phyloP scores from a whole-genome alignment of 53 echinoderm and acorn worm species.

The Holothuria scabra region DNA sequence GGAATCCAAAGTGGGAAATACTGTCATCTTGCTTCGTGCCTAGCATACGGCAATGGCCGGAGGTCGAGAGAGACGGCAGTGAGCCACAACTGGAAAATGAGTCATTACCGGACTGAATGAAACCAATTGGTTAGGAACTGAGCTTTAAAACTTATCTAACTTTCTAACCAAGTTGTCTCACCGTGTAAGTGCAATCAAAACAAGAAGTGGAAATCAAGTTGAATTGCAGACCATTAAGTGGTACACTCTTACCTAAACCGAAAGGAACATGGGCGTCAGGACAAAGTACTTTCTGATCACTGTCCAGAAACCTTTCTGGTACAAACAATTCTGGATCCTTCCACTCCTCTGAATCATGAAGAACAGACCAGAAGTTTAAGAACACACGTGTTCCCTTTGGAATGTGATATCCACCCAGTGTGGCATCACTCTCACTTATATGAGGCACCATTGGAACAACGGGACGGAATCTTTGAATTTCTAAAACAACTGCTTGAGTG shows the following conservation, averaged over 20 bases:
- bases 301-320: slow-evolving; percentile 62
- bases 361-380: slow-evolving; percentile 59
- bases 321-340: slow-evolving; percentile 63
- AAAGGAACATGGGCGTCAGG: slow-evolving; percentile 68
- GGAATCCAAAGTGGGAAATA: too few species aligned
- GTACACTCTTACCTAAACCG: slow-evolving; percentile 56
- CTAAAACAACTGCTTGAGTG: slow-evolving; percentile 60
- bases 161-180: too few species aligned
- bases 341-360: slow-evolving; percentile 65
- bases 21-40: too few species aligned
- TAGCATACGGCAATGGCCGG: too few species aligned
- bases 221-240: too few species aligned
- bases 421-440: slow-evolving; percentile 1
- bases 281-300: slow-evolving; percentile 44
- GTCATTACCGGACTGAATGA: too few species aligned
- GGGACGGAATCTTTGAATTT: slow-evolving; percentile 62
- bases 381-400: slow-evolving; percentile 52
- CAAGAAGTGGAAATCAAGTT: too few species aligned
- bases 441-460: slow-evolving; percentile 59
- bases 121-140: too few species aligned
- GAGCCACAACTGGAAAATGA: too few species aligned
- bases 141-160: too few species aligned
- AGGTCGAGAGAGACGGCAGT: too few species aligned
- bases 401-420: slow-evolving; percentile 57
- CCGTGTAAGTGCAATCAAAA: too few species aligned